Evolutionary conservation across 1,140 invertebrate species (phyloP), one percentile per base, ranked within the genome.

Genomic region (Drosophila rhopaloa): DNA sequence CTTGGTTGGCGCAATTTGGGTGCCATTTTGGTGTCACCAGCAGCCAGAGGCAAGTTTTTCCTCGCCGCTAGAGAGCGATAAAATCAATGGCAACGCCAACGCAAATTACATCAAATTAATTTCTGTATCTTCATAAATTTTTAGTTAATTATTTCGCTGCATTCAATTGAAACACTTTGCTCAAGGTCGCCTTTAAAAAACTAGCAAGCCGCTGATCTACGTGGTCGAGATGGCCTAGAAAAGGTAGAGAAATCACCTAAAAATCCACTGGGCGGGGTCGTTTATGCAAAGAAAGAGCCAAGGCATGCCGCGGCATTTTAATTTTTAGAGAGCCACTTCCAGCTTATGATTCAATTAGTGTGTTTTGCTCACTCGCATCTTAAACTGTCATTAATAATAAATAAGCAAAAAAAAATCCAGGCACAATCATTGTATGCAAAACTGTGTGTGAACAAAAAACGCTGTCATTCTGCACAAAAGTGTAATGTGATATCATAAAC

Each of bases 51-150:
- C 58, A 67, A 44, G 46, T 37, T 16, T 38, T 43, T 35, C 16
- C 62, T 32, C 48, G 29, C 48, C 48, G n/a, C 27, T 51, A 13
- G 27, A 35, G 48, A 51, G 2, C 48, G 77, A 74, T 73, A 74
- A 76, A 71, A 83, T 82, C 76, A 85, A 71, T 81, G 67, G 62
- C 65, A 83, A 88, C 84, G 84, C 84, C 84, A 88, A 88, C 84
- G 84, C 84, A 78, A 89, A 84, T 90, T 84, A 84, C 74, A 81
- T 75, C 63, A 84, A 72, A 84, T 90, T 88, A 90, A 88, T 84
- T 88, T 79, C 76, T 62, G 74, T 86, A 77, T 85, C 76, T 89
- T 74, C 51, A 89, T 63, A 66, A 66, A 65, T 78, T 75, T 79
- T 75, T 80, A 70, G 59, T 73, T 79, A 82, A 77, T 79, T 73